These are phyloP conservation scores for Torymus tubicola DNA, from an alignment of 2,888 invertebrate genomes.

Conservation along the genomic window DNA sequence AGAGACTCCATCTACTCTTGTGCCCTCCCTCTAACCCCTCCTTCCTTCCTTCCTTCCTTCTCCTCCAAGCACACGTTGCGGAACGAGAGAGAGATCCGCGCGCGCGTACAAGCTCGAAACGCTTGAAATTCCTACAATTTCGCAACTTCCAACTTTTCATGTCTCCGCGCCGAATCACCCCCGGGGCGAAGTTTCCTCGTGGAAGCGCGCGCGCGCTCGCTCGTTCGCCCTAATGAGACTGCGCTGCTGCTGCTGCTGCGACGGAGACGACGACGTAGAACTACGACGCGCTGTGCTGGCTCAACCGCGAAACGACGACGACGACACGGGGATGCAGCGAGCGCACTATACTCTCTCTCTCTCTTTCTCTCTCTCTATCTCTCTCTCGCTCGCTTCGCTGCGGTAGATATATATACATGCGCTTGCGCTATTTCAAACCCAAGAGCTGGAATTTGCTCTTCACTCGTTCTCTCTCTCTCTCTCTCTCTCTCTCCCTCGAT, in stretches of 20 bases:
- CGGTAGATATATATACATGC: neutral
- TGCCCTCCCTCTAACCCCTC: no score
- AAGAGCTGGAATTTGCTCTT: no score
- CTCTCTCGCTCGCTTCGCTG: neutral
- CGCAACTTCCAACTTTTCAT: conserved; percentile 74
- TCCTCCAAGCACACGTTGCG: no score
- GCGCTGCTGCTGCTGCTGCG: conserved; percentile 56
- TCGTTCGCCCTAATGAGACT: conserved; percentile 70
- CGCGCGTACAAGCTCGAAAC: conserved; percentile 25
- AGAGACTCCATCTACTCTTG: conserved; percentile 39
- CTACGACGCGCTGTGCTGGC: neutral
- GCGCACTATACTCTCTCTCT: neutral
- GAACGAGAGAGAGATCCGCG: conserved; percentile 17
- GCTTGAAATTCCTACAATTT: conserved; percentile 68
- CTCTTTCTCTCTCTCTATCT: neutral
- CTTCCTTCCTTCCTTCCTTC: no score
- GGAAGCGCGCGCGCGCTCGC: conserved; percentile 43
- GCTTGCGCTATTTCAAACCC: conserved; percentile 44
- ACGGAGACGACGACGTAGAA: conserved; percentile 57
- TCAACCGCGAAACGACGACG: conserved; percentile 46
- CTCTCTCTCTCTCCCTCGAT: conserved; percentile 37
- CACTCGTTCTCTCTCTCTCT: conserved; percentile 31
- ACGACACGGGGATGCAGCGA: neutral
- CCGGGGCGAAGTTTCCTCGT: conserved; percentile 48
- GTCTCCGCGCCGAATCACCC: conserved; percentile 68